Evolutionary conservation across 1,140 invertebrate species (phyloP).

Genomic region (Orchesella cincta): DNA sequence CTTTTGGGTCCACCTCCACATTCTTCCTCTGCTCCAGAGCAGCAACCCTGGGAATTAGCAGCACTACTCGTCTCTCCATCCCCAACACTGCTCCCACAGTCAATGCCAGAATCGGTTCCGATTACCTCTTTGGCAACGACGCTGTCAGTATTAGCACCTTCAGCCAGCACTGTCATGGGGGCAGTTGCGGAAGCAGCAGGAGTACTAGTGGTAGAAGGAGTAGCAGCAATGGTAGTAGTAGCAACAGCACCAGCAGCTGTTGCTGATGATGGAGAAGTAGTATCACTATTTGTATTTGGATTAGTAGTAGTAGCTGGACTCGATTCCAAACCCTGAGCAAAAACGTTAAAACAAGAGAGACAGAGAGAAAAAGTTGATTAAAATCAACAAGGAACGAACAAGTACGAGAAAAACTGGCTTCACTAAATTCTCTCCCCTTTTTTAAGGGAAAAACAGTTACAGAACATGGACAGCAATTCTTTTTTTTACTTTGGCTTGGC

Average conservation of each 20-base stretch:
- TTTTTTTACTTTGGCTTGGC: too few relatives aligned
- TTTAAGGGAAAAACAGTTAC: too few relatives aligned
- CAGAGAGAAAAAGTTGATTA: slow-evolving; percentile 26
- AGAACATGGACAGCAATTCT: too few relatives aligned
- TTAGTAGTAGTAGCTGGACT: slow-evolving; percentile 28
- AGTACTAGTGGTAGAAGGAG: slow-evolving; percentile 6
- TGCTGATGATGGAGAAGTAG: background rate
- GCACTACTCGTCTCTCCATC: background rate
- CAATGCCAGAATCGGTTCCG: background rate
- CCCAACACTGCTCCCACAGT: slow-evolving; percentile 14
- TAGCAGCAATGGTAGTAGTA: background rate
- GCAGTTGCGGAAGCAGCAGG: slow-evolving; percentile 16
- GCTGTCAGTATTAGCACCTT: background rate
- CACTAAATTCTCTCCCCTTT: too few relatives aligned
- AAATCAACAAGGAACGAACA: slow-evolving; percentile 11
- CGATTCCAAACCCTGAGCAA: slow-evolving; percentile 29
- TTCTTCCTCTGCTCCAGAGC: slow-evolving; percentile 4
- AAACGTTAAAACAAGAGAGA: slow-evolving; percentile 27
- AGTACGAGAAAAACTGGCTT: background rate
- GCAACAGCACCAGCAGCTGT: background rate
- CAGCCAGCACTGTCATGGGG: background rate
- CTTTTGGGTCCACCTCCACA: background rate
- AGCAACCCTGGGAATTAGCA: slow-evolving; percentile 1
- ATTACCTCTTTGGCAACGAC: background rate
- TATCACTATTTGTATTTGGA: slow-evolving; percentile 29